Evolutionary conservation across 2,113 vertebrate genomes (phyloP).

Genomic region (Lagopus leucura): DNA sequence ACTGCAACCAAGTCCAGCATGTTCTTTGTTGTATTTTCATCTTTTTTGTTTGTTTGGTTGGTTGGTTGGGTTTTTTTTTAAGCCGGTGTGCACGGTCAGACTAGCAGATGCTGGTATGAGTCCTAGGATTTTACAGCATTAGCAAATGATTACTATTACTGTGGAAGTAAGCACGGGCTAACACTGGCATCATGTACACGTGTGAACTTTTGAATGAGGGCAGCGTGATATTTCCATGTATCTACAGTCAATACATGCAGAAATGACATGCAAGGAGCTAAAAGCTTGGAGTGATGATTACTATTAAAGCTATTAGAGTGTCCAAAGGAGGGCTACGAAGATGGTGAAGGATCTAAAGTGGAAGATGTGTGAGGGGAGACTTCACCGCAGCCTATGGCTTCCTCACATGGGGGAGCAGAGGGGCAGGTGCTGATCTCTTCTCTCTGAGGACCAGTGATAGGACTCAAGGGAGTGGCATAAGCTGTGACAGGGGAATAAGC

Average conservation of each 20-base stretch:
- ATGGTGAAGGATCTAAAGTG: no score
- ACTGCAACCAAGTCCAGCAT: neutral
- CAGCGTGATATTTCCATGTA: neutral
- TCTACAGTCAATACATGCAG: neutral
- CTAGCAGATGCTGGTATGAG: neutral
- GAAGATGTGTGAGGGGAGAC: no score
- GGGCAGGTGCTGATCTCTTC: no score
- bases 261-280: neutral
- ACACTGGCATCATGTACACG: fast-evolving
- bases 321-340: no score
- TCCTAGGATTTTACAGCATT: constrained; percentile 9
- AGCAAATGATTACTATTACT: neutral
- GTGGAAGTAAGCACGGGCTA: neutral
- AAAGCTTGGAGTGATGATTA: neutral
- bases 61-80: neutral
- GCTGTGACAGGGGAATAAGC: no score
- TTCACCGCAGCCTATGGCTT: no score
- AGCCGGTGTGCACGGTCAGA: neutral
- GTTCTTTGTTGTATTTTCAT: no score
- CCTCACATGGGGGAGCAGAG: no score
- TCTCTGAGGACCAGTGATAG: no score
- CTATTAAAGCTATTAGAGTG: neutral
- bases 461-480: no score
- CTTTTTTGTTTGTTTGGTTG: no score
- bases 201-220: neutral